Evolutionary conservation across 2,888 invertebrate species (phyloP), one percentile per base, ranked within the genome.

Genomic region (Scaeva pyrastri): DNA sequence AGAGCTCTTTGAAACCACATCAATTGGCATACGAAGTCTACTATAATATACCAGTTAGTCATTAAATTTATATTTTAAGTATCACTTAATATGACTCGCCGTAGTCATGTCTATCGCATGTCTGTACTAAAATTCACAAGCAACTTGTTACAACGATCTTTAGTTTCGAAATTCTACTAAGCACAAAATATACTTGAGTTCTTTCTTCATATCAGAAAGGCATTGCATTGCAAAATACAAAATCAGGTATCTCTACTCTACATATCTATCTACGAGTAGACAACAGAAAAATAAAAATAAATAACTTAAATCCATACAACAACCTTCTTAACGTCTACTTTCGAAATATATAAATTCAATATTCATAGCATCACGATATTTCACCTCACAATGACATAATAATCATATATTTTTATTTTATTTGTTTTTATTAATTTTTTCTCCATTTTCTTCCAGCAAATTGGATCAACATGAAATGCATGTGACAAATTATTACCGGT

Each of bases 381-480:
- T 66, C 60, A 14, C 41, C 71, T 41, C 60, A 58, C 23, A 66
- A 76, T 76, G 85, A 70, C 85, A 85, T 77, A 85, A 85, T 81
- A 76, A 62, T 55, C 50, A 48, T 81, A 68, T 73, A 55, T 36
- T 14, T 66, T 8, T 31, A 1, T 26, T n/a, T n/a, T 73, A 55
- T 36, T 14, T 66, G 3, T 31, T 6, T 64, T 19, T 26, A 19
- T 50, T 12, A 36, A 52, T 52, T 11, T 58, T 7, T 39, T 58
- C 19, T 39, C 39, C 19, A 1, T 19, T 19, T 26, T 31, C 11
- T 36, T 68, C 36, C 68, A 50, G 62, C 72, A 81, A 85, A 85
- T 85, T 72, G 81, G 81, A 76, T 72, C 85, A 85, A 66, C 71
- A 73, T 71, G 76, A 72, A 45, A 62, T 71, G 76, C 74, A 71